phyloP scores from a whole-genome alignment of 92 coral and sea anemone species.

The Heliopora coerulea region DNA sequence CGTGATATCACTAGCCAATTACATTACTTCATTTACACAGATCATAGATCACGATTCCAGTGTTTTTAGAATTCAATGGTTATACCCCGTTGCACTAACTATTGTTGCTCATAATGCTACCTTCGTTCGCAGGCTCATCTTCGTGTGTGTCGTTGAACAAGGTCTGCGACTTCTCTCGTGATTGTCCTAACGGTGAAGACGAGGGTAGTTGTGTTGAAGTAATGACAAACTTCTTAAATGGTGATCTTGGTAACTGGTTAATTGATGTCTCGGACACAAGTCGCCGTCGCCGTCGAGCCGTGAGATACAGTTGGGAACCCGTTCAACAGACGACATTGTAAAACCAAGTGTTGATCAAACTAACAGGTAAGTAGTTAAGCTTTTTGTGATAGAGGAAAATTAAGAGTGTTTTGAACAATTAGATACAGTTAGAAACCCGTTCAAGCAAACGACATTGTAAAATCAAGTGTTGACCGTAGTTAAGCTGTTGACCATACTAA shows the following conservation, averaged over 20 bases:
- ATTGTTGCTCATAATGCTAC: no score
- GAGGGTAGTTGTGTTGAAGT: conserved; percentile 71
- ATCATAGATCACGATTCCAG: no score
- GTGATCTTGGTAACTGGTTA: conserved; percentile 87
- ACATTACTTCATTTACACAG: no score
- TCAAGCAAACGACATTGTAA: conserved; percentile 47
- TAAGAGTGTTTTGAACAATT: no score
- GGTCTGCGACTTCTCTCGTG: conserved; percentile 80
- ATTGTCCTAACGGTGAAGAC: conserved; percentile 83
- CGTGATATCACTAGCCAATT: no score
- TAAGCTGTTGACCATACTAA: no score
- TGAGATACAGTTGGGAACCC: conserved; percentile 77
- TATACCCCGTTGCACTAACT: no score
- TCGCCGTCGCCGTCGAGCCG: conserved; percentile 58
- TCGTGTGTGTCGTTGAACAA: conserved; percentile 24
- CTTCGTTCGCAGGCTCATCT: conserved; percentile 1
- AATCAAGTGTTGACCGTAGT: conserved; percentile 81
- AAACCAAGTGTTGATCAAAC: conserved; percentile 90
- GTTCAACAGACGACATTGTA: conserved; percentile 30
- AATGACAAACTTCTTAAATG: conserved; percentile 68
- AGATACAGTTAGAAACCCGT: conserved; percentile 76
- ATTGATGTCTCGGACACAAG: conserved; percentile 59
- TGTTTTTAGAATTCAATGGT: no score
- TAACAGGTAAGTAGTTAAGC: conserved; percentile 74
- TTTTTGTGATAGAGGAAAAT: no score